Conservation (phyloP, 92 coral and sea anemone genomes). For the Siderastrea radians region DNA sequence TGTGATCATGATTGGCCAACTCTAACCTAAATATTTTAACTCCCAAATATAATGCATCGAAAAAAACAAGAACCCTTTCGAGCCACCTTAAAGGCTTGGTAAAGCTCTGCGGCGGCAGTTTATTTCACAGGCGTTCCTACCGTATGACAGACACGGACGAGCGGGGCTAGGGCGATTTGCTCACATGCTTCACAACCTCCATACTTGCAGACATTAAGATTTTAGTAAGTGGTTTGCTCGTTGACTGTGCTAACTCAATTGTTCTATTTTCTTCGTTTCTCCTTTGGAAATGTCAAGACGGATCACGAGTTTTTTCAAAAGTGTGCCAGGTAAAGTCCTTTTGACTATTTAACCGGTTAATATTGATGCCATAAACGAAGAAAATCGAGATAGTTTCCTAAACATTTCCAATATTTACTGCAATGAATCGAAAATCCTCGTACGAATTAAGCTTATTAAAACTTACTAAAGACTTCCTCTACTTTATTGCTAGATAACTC, state of each 20-base stretch:
- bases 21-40: too few relatives aligned
- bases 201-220: slow-evolving; percentile 22
- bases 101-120: not conserved
- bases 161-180: slow-evolving; percentile 47
- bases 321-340: slow-evolving; percentile 55
- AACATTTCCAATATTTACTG: slow-evolving; percentile 25
- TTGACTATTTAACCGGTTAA: slow-evolving; percentile 38
- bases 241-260: slow-evolving; percentile 34
- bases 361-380: slow-evolving; percentile 43
- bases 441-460: slow-evolving; percentile 35
- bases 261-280: slow-evolving; percentile 51
- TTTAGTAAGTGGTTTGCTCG: slow-evolving; percentile 20
- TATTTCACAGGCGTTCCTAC: slow-evolving; percentile 38
- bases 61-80: too few relatives aligned
- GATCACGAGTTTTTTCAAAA: slow-evolving; percentile 56
- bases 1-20: too few relatives aligned
- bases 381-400: slow-evolving; percentile 31
- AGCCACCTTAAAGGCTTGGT: too few relatives aligned
- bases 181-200: slow-evolving; percentile 34
- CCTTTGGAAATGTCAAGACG: slow-evolving; percentile 55
- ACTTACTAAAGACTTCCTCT: slow-evolving; percentile 46
- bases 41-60: too few relatives aligned
- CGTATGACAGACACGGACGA: slow-evolving; percentile 25
- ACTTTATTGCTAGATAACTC: slow-evolving; percentile 46
- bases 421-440: slow-evolving; percentile 44